phyloP scores from a whole-genome alignment of 2,797 vertebrate species.

The Parotocinclus haroldoi region DNA sequence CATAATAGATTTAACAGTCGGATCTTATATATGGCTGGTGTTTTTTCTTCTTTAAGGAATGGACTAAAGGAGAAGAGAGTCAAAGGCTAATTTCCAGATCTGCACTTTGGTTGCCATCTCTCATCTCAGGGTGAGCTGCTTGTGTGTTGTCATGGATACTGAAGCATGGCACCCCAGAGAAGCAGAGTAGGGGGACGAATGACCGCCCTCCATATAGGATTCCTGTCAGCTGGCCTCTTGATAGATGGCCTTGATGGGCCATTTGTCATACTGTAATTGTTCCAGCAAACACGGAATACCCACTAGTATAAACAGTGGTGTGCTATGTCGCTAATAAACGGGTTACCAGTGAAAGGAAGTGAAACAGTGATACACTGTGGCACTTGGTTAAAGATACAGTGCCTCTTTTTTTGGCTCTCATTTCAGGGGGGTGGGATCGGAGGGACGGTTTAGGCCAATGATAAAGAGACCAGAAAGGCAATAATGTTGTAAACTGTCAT shows the following conservation, averaged over 20 bases:
- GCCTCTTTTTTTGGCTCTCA: conserved; percentile 60
- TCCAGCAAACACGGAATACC: conserved; percentile 98
- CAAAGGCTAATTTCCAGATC: conserved; percentile 81
- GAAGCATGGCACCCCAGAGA: conserved; percentile 95
- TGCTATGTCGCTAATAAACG: conserved; percentile 93
- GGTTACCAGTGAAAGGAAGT: conserved; percentile 84
- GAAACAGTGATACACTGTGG: conserved; percentile 87
- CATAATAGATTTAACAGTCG: background rate
- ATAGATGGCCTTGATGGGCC: conserved; percentile 99
- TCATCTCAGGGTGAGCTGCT: conserved; percentile 78
- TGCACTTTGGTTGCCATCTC: conserved; percentile 71
- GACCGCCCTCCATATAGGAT: conserved; percentile 95
- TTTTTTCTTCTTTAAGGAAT: background rate
- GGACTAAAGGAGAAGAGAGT: conserved; percentile 51
- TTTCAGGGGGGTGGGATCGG: conserved; percentile 19
- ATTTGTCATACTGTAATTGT: conserved; percentile 99
- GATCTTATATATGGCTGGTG: background rate
- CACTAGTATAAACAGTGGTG: conserved; percentile 96
- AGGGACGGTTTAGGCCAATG: too few relatives aligned
- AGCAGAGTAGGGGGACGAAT: conserved; percentile 88
- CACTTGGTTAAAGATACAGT: conserved; percentile 73
- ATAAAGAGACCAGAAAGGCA: conserved; percentile 61
- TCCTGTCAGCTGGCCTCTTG: conserved; percentile 92
- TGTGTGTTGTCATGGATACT: conserved; percentile 93
- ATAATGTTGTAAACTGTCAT: conserved; percentile 75